Conservation (phyloP, 2,797 vertebrate species). For the Myoxocephalus aenaeus region DNA sequence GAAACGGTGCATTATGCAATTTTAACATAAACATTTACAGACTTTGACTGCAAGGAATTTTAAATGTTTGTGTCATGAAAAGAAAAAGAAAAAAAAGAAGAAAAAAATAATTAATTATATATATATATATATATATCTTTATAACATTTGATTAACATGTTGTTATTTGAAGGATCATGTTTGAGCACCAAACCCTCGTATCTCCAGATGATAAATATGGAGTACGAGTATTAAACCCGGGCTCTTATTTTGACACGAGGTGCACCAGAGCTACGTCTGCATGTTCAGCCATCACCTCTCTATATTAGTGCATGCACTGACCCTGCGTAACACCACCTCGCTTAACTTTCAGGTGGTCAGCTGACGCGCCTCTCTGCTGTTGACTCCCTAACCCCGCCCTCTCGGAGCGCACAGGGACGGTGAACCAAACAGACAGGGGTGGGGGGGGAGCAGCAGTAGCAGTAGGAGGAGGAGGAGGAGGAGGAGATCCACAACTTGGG, state of each 20-base stretch:
- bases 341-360: slow-evolving; percentile 45
- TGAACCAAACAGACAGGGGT: slow-evolving; percentile 52
- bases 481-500: slow-evolving; percentile 65
- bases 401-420: slow-evolving; percentile 52
- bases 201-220: background rate
- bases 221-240: background rate
- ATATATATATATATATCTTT: background rate
- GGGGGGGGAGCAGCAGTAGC: slow-evolving; percentile 1
- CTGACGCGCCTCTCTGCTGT: slow-evolving; percentile 33
- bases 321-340: background rate
- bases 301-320: background rate
- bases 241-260: background rate
- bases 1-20: background rate
- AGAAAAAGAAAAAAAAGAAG: too few species aligned
- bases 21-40: background rate
- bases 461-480: slow-evolving; percentile 49
- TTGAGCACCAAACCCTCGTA: background rate
- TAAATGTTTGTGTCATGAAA: background rate
- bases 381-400: slow-evolving; percentile 65
- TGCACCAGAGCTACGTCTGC: background rate
- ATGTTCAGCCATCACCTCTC: background rate
- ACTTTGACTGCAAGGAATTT: background rate
- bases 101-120: too few species aligned
- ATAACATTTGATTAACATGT: background rate
- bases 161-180: background rate